Evolutionary conservation across 2,888 invertebrate genomes (phyloP).

Genomic region (Catocala sponsa): DNA sequence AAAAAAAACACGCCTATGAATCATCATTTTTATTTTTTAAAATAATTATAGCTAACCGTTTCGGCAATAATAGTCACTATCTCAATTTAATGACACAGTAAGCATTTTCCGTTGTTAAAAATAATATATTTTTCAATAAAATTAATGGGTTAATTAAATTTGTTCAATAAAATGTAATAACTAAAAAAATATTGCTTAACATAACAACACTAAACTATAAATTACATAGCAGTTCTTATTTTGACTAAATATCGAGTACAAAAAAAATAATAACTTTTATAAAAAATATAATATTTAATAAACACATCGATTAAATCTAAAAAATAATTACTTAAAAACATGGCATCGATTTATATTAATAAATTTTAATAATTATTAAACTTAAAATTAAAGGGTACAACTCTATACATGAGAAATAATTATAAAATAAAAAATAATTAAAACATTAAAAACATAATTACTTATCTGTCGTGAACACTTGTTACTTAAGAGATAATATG

Average conservation of each 20-base stretch:
- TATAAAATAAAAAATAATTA: conserved; percentile 48
- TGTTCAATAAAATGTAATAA: conserved; percentile 75
- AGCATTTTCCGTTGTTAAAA: conserved; percentile 87
- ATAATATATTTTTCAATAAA: conserved; percentile 62
- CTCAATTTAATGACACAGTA: conserved; percentile 85
- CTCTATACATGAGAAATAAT: conserved; percentile 54
- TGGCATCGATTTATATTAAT: conserved; percentile 81
- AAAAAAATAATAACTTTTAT: conserved; percentile 84
- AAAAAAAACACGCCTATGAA: conserved; percentile 78
- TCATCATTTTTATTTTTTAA: conserved; percentile 88
- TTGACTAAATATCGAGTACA: conserved; percentile 80
- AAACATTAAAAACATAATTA: conserved; percentile 54
- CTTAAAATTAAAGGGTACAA: conserved; percentile 55
- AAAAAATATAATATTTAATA: conserved; percentile 85
- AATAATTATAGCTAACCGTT: conserved; percentile 89
- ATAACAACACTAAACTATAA: conserved; percentile 84
- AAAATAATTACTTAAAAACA: conserved; percentile 83
- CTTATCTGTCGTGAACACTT: conserved; percentile 67
- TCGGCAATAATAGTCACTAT: conserved; percentile 87
- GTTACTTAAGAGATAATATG: conserved; percentile 49
- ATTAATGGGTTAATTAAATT: conserved; percentile 76
- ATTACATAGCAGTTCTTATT: conserved; percentile 76
- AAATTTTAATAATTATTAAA: conserved; percentile 56
- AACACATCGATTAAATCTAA: conserved; percentile 80
- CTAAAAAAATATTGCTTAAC: conserved; percentile 73